Conservation (phyloP, 2,797 vertebrate species). For the Bradypus variegatus region DNA sequence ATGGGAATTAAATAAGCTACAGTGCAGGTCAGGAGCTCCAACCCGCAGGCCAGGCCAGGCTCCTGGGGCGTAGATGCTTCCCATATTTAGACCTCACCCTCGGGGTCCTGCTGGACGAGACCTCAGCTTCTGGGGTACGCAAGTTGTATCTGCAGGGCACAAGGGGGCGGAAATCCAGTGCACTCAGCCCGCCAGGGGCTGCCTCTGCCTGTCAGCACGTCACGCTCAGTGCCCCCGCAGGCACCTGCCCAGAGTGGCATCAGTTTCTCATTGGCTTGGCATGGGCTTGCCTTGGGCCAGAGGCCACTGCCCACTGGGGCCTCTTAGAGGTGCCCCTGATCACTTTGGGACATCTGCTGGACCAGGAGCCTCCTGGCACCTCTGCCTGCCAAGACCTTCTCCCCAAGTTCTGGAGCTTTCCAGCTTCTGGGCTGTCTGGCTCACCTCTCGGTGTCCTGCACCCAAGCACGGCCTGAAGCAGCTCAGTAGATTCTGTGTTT, state of each 20-base stretch:
- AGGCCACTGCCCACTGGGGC: background rate
- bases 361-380: background rate
- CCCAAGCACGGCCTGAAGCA: background rate
- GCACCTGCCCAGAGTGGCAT: background rate
- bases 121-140: background rate
- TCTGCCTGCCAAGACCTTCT: too few relatives aligned
- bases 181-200: background rate
- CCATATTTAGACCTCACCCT: background rate
- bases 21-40: too few relatives aligned
- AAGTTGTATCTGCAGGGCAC: too few relatives aligned
- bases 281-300: background rate
- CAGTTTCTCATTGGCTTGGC: background rate
- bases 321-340: background rate
- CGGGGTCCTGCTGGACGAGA: background rate
- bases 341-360: background rate
- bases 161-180: too few relatives aligned
- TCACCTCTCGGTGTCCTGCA: background rate
- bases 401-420: background rate
- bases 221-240: fast-evolving
- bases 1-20: background rate
- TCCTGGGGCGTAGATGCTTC: background rate
- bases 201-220: too few relatives aligned
- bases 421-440: background rate
- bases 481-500: background rate
- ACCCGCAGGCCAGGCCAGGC: background rate